Conservation (phyloP, 2,888 invertebrate genomes). For the Sericinus montela region DNA sequence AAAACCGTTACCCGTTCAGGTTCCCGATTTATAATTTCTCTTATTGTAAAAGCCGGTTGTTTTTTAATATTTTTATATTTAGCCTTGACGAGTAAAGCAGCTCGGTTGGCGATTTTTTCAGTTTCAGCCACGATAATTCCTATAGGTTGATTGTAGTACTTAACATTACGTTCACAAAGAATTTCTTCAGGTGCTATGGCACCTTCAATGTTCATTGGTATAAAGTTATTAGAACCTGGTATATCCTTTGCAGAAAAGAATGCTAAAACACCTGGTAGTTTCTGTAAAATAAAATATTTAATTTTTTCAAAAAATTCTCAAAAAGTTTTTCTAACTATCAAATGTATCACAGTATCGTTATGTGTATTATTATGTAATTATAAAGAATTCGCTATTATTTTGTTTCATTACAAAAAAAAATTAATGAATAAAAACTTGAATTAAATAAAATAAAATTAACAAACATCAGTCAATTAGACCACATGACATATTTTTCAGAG, state of each 20-base stretch:
- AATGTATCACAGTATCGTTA: too few species aligned
- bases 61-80: slow-evolving; percentile 65
- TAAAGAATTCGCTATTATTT: too few species aligned
- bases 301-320: too few species aligned
- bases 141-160: slow-evolving; percentile 83
- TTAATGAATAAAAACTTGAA: too few species aligned
- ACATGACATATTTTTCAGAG: too few species aligned
- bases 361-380: background rate
- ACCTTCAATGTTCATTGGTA: slow-evolving; percentile 38
- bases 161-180: slow-evolving; percentile 71
- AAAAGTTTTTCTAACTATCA: too few species aligned
- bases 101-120: slow-evolving; percentile 75
- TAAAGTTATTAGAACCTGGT: slow-evolving; percentile 82
- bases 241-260: slow-evolving; percentile 83
- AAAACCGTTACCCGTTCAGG: slow-evolving; percentile 41
- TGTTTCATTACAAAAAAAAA: too few species aligned
- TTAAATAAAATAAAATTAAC: too few species aligned
- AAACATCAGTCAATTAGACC: too few species aligned
- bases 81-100: slow-evolving; percentile 78
- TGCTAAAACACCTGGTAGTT: slow-evolving; percentile 81
- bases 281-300: slow-evolving; percentile 57
- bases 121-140: slow-evolving; percentile 83
- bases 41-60: slow-evolving; percentile 47
- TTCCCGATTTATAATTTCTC: slow-evolving; percentile 43
- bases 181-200: slow-evolving; percentile 56